Evolutionary conservation across 2,888 invertebrate species (phyloP).

Genomic region (Dryococelus australis): DNA sequence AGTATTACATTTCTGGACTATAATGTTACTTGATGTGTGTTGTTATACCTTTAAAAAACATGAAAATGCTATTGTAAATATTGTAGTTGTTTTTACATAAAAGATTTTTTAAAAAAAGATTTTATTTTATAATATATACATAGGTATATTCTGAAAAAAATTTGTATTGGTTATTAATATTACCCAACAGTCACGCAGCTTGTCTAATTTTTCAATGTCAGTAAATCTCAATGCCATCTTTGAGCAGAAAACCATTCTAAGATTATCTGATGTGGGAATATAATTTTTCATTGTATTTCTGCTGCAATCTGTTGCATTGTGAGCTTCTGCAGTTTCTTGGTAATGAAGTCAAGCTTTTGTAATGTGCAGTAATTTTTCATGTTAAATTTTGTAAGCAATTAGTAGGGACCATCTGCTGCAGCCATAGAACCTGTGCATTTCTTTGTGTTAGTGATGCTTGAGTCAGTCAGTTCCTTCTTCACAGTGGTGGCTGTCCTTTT

Average conservation of each 20-base stretch:
- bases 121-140: not conserved
- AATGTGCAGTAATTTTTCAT: no score
- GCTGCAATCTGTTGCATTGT: not conserved
- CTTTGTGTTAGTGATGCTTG: no score
- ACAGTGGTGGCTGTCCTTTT: no score
- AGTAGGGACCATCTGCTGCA: no score
- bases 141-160: not conserved
- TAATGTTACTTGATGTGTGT: not conserved
- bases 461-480: no score
- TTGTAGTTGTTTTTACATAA: conserved; percentile 16
- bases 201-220: not conserved
- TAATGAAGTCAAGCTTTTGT: no score
- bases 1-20: not conserved
- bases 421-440: no score
- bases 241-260: not conserved
- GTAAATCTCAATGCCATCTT: not conserved
- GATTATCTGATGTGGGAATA: not conserved
- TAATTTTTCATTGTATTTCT: not conserved
- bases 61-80: not conserved
- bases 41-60: not conserved
- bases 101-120: not conserved
- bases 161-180: not conserved
- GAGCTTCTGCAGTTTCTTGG: no score
- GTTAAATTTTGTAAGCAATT: no score
- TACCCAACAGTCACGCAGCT: not conserved